Evolutionary conservation across 2,888 invertebrate genomes (phyloP), one percentile per base, ranked within the genome.

Genomic region (Drosophila eohydei): DNA sequence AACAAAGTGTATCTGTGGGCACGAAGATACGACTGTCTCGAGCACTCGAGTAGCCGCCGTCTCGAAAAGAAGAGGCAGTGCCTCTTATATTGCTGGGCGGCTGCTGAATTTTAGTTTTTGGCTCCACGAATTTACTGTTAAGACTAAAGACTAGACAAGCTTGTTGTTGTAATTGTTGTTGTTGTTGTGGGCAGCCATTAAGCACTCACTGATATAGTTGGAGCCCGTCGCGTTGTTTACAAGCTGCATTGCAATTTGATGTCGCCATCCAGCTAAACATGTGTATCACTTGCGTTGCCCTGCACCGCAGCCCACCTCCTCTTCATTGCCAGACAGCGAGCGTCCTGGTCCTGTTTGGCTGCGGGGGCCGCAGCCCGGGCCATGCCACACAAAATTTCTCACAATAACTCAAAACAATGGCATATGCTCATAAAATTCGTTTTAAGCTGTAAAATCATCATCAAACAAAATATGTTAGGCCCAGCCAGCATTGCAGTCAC

Each of bases 371-470:
- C 28, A 71, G 76, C 60, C 51, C 32, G 56, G 78, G 72, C 60
- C 51, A 56, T 60, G 70, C 74, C 69, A 59, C 79, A 70, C 79
- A 73, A 74, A 70, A 82, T 78, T 91, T 91, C 91, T 90, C 91
- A 91, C 86, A 88, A 88, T 91, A 85, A 87, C 84, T 91, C 85
- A 90, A 89, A 90, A 90, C 91, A 91, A 90, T 90, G 86, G 90
- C 80, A 81, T 81, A 85, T 89, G 83, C 90, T 91, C 91, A 91
- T 91, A 91, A 91, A 91, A 91, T 88, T 89, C 90, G 87, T 91
- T 91, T 91, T 91, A 91, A 91, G 91, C 91, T 91, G 91, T 91
- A 91, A 91, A 91, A 91, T 87, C 91, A 91, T 91, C 91, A 91
- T 91, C 90, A 90, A 88, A 80, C 88, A 80, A 82, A 85, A 84